Percentiles rank a stretch among this genome's conserved stretches.
Conservation (phyloP, 2,113 vertebrate genomes). For the Sakesphorus luctuosus region DNA sequence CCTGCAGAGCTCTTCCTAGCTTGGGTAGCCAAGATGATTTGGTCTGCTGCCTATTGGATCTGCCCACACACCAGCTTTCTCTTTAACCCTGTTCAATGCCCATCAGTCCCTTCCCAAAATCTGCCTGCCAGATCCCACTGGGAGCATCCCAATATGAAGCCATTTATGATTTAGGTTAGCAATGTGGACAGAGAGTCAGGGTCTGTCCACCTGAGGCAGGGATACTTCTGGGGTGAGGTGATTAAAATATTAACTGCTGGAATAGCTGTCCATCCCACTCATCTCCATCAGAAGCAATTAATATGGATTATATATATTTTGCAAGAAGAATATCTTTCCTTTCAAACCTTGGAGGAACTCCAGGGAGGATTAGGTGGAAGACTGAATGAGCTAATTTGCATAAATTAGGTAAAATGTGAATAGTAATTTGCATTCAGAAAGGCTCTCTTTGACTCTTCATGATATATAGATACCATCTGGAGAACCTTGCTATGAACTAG, state of each 20-base stretch:
- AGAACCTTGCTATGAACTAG: constrained; percentile 17
- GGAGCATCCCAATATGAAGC: not conserved
- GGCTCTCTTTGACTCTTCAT: constrained; percentile 54
- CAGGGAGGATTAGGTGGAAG: constrained; percentile 74
- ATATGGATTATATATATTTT: constrained; percentile 72
- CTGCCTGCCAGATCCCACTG: not conserved
- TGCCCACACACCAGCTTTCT: not conserved
- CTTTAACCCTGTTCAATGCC: not conserved
- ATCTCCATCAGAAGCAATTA: constrained; percentile 72
- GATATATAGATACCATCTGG: constrained; percentile 58
- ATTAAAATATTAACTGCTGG: constrained; percentile 52
- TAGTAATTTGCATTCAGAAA: constrained; percentile 64
- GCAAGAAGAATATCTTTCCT: constrained; percentile 70
- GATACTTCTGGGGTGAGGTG: constrained; percentile 35
- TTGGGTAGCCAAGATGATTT: not conserved
- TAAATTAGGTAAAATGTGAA: constrained; percentile 76
- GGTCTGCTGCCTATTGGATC: not conserved
- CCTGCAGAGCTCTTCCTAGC: not conserved
- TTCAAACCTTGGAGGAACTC: constrained; percentile 75
- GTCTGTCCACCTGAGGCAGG: not conserved
- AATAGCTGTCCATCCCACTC: constrained; percentile 55
- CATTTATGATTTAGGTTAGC: not conserved
- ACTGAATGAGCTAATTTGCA: constrained; percentile 75
- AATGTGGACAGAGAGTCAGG: not conserved
- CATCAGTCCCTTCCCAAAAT: not conserved